Evolutionary conservation across 2,797 vertebrate genomes (phyloP).

Genomic region (Macropus fuliginosus): DNA sequence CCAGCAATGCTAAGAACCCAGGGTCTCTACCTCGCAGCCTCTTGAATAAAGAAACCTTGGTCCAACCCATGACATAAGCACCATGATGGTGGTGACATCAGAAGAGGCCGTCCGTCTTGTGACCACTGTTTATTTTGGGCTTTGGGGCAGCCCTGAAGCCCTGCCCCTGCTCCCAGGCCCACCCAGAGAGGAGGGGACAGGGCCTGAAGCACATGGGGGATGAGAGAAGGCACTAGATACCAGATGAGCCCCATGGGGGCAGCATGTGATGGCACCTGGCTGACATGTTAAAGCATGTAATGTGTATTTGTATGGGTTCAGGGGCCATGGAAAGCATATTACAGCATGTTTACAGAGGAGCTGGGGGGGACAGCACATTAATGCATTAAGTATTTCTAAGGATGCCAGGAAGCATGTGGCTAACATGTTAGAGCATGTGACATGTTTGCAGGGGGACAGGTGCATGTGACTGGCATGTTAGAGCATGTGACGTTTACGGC

Average conservation of each 20-base stretch:
- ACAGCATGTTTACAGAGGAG: constrained; percentile 21
- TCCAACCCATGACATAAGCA: no score
- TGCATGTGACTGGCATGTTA: neutral
- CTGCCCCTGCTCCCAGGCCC: neutral
- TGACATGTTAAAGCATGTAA: constrained; percentile 9
- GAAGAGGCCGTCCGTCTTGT: neutral
- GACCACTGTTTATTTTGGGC: neutral
- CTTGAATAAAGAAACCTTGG: no score
- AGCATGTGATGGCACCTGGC: constrained; percentile 9
- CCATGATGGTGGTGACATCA: no score
- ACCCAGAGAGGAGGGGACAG: neutral
- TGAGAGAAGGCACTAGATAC: neutral
- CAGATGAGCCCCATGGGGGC: neutral
- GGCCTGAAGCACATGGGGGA: neutral
- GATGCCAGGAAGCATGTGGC: constrained; percentile 19
- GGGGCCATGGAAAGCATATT: constrained; percentile 32
- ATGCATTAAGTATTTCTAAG: constrained; percentile 23
- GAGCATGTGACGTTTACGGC: neutral
- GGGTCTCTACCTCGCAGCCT: no score
- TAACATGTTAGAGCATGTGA: constrained; percentile 9
- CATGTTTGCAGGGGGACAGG: neutral
- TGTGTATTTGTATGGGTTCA: neutral
- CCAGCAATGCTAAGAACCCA: no score
- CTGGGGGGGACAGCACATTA: neutral
- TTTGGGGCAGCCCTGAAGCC: neutral